Base-by-base conservation (phyloP, 1,140 invertebrate species). In the Epicauta chinensis region DNA sequence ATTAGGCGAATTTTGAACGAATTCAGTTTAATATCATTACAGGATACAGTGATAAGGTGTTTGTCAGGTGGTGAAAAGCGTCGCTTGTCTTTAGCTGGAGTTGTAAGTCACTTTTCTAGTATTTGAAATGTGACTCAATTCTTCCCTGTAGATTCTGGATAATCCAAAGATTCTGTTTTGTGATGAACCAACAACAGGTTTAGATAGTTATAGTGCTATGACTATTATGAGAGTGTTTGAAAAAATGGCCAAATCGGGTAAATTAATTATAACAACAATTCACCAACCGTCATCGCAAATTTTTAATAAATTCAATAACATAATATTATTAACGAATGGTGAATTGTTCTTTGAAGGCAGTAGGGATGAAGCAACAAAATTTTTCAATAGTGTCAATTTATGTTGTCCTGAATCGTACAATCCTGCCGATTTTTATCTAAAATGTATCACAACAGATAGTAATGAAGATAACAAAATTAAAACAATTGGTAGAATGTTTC, bases 241-340 rank as follows among this genome's bases (percentile, higher is more conserved):
- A 61, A 71, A 76, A 40, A 68, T 89, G 14, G 81, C 84, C 0
- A 65, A 67, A 41, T 76, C 73, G 39, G 87, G 79, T 34, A 88
- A 88, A 73, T 81, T 87, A 30, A 82, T 93, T 7, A 78, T 93
- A 14, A 89, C 87, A 60, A 87, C 89, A 0, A 85, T 93, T 29
- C 91, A 94, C 72, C 91, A 94, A 63, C 91, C 91, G 0, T 86
- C 88, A 5, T 92, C 89, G 3, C 84, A 87, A 51, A 77, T 93
- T 4, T 89, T 91, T 59, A 81, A 86, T 59, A 73, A 89, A 43
- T 93, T 93, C 69, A 81, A 91, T 49, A 77, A 87, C 65, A 78
- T 91, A 10, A 75, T 91, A 13, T 68, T 93, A 11, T 69, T 95
- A 46, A 77, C 89, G 3, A 81, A 82, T 46, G 93, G 93, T 3